phyloP scores from a whole-genome alignment of 2,888 invertebrate species.

The Lingula anatina region DNA sequence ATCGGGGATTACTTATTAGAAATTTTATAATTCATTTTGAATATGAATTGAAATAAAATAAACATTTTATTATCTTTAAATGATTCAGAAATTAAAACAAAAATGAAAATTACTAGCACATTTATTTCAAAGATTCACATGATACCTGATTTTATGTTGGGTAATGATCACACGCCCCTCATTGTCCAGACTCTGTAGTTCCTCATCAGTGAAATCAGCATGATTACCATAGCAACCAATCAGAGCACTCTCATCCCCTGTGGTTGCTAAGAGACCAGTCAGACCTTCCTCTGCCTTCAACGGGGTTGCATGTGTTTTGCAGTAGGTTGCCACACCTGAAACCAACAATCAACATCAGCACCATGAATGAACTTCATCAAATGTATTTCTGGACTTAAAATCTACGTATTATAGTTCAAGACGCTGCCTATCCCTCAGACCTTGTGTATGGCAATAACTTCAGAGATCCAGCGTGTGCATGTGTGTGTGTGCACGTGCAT shows the following conservation, averaged over 20 bases:
- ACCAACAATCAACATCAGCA: neutral
- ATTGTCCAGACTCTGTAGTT: constrained; percentile 51
- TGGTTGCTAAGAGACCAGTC: constrained; percentile 25
- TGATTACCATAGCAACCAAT: constrained; percentile 45
- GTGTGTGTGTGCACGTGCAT: too few species aligned
- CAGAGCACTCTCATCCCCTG: constrained; percentile 9
- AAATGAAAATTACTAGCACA: neutral
- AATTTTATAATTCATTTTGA: neutral
- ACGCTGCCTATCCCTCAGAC: too few species aligned
- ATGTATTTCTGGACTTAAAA: too few species aligned
- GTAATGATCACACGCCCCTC: constrained; percentile 56
- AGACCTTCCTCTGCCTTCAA: constrained; percentile 54
- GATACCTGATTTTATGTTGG: constrained; percentile 47
- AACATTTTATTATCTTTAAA: neutral
- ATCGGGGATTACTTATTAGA: neutral
- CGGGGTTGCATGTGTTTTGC: constrained; percentile 46
- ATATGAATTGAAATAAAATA: neutral
- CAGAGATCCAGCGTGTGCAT: too few species aligned
- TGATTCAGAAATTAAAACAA: neutral
- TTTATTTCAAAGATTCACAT: neutral
- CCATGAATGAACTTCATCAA: too few species aligned
- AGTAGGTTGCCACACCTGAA: constrained; percentile 55
- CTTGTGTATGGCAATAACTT: too few species aligned
- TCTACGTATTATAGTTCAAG: too few species aligned
- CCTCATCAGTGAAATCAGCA: constrained; percentile 40